These are phyloP conservation scores for Pemphredon lugubris DNA, from an alignment of 2,888 invertebrate species.

Conservation along the genomic window DNA sequence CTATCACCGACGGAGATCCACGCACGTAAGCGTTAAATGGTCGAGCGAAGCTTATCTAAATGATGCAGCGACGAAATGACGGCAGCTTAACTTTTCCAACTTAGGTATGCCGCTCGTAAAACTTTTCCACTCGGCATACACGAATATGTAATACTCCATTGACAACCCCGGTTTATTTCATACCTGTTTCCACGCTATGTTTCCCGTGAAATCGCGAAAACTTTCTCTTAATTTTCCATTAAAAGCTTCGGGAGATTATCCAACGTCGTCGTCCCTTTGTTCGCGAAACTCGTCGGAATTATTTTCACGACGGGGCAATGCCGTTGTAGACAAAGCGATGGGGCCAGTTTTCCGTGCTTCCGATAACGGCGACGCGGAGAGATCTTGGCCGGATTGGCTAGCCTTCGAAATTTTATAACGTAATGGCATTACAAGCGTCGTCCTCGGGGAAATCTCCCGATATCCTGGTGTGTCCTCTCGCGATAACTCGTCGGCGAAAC, in stretches of 20 bases:
- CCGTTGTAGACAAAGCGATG: slow-evolving; percentile 2
- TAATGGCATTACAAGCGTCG: slow-evolving; percentile 66
- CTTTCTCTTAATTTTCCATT: neutral
- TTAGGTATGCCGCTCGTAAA: too few species aligned
- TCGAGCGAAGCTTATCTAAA: too few species aligned
- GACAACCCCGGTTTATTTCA: neutral
- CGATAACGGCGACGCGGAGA: neutral
- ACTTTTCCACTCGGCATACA: neutral
- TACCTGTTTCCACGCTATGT: neutral
- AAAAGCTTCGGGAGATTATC: neutral
- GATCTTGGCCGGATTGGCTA: slow-evolving; percentile 17
- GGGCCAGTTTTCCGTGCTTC: neutral
- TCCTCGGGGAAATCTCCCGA: slow-evolving; percentile 70
- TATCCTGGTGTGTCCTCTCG: slow-evolving; percentile 54
- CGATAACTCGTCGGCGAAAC: slow-evolving; percentile 56
- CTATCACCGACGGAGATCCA: too few species aligned
- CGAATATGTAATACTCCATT: neutral
- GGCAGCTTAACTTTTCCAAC: too few species aligned
- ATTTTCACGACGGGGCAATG: neutral
- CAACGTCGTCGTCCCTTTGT: neutral
- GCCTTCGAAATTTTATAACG: slow-evolving; percentile 66
- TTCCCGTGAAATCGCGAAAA: neutral
- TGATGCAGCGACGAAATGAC: too few species aligned
- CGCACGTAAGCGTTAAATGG: too few species aligned
- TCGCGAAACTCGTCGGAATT: slow-evolving; percentile 7